Evolutionary conservation across 2,113 vertebrate genomes (phyloP).

Genomic region (Phycodurus eques): DNA sequence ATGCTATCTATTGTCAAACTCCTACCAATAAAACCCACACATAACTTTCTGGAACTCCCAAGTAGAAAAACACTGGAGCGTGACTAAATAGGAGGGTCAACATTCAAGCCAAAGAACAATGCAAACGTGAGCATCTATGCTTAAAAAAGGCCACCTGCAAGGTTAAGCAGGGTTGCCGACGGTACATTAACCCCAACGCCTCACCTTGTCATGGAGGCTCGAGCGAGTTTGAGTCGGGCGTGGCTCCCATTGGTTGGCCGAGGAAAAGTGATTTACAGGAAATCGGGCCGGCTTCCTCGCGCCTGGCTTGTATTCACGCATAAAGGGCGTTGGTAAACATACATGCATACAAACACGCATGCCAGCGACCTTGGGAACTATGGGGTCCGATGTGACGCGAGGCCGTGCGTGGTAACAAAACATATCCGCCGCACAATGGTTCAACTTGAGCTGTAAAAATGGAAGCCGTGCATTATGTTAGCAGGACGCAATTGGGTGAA

Average conservation of each 20-base stretch:
- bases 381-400: constrained; percentile 35
- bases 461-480: constrained; percentile 29
- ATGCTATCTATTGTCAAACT: too few relatives aligned
- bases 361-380: constrained; percentile 32
- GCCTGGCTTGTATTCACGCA: constrained; percentile 19
- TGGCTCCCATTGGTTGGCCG: not conserved
- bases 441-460: constrained; percentile 41
- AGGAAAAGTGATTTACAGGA: constrained; percentile 36
- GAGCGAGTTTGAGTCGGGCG: constrained; percentile 12
- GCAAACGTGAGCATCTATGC: constrained; percentile 7
- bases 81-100: constrained; percentile 12
- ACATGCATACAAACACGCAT: constrained; percentile 14
- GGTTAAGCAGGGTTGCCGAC: constrained; percentile 53
- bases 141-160: constrained; percentile 17
- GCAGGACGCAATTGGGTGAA: not conserved
- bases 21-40: not conserved
- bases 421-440: constrained; percentile 28
- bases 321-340: constrained; percentile 15
- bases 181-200: constrained; percentile 52
- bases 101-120: constrained; percentile 33
- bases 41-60: not conserved
- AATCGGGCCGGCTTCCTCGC: not conserved
- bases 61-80: not conserved
- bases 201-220: constrained; percentile 24
- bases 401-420: constrained; percentile 39